A percentile compares a stretch with the other conserved stretches of the same genome.
Conservation (phyloP, 2,888 invertebrate genomes). For the Arctia plantaginis region DNA sequence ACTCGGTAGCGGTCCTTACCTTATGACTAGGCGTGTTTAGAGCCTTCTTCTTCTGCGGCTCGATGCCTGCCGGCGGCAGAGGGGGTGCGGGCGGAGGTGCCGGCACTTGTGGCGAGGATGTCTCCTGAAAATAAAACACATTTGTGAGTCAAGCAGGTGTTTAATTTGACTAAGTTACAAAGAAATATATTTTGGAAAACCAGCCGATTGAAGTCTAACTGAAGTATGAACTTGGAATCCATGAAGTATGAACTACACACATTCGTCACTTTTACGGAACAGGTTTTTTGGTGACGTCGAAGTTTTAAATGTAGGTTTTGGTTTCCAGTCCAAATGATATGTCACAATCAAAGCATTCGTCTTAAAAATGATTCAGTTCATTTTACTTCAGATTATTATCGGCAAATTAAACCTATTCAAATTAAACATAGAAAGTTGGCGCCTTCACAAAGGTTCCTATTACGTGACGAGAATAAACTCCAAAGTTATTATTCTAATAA, state of each 20-base stretch:
- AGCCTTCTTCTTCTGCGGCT: conserved; percentile 89
- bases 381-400: not conserved
- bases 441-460: not conserved
- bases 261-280: not conserved
- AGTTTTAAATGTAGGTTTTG: not conserved
- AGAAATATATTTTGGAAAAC: not conserved
- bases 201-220: not conserved
- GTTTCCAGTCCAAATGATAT: not conserved
- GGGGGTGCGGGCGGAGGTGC: conserved; percentile 83
- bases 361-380: not conserved
- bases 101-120: conserved; percentile 83
- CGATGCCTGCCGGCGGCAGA: conserved; percentile 76
- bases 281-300: not conserved
- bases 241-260: not conserved
- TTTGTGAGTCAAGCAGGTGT: not conserved
- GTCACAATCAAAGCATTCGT: not conserved
- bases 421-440: not conserved
- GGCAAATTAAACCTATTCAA: not conserved
- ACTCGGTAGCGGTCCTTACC: conserved; percentile 61
- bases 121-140: conserved; percentile 72
- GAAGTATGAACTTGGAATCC: not conserved
- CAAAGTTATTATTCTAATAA: not conserved
- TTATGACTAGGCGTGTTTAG: conserved; percentile 92
- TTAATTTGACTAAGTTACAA: not conserved
- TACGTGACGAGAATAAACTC: not conserved